Evolutionary conservation across 2,113 vertebrate species (phyloP).

Genomic region (Oryzias celebensis): DNA sequence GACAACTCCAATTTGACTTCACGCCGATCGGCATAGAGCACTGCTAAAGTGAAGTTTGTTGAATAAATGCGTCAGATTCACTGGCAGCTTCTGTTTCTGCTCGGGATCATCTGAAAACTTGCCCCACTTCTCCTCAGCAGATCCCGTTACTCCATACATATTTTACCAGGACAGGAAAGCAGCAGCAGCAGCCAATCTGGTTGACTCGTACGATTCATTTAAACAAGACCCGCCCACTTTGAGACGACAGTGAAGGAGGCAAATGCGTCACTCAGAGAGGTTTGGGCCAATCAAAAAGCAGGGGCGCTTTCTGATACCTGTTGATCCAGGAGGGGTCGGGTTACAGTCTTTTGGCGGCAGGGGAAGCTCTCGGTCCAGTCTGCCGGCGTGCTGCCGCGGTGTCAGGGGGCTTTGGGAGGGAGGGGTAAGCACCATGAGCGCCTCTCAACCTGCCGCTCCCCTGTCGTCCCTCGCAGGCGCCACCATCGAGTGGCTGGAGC

Average conservation of each 20-base stretch:
- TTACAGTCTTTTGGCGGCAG: constrained; percentile 66
- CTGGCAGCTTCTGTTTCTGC: background rate
- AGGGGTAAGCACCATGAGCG: constrained; percentile 78
- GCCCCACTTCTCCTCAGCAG: constrained; percentile 45
- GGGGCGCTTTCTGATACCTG: constrained; percentile 48
- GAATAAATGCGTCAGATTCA: background rate
- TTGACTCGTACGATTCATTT: constrained; percentile 39
- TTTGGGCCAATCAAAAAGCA: constrained; percentile 45
- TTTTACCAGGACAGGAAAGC: constrained; percentile 62
- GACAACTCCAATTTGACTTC: constrained; percentile 20
- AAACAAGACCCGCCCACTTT: constrained; percentile 36
- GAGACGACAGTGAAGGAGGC: constrained; percentile 26
- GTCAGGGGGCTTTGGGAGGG: constrained; percentile 28
- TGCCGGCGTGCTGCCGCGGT: constrained; percentile 5
- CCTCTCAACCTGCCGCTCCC: constrained; percentile 79
- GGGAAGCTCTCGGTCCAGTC: constrained; percentile 56
- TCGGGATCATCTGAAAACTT: constrained; percentile 3
- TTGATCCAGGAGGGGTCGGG: constrained; percentile 17
- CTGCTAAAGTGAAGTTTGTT: background rate
- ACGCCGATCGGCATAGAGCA: background rate
- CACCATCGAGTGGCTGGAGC: constrained; percentile 94
- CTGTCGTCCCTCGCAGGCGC: constrained; percentile 79
- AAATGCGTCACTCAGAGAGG: background rate
- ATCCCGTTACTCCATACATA: constrained; percentile 72
- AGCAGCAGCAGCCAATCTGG: constrained; percentile 57